phyloP scores from a whole-genome alignment of 1,140 invertebrate species.

The Harlomillsia oculata region DNA sequence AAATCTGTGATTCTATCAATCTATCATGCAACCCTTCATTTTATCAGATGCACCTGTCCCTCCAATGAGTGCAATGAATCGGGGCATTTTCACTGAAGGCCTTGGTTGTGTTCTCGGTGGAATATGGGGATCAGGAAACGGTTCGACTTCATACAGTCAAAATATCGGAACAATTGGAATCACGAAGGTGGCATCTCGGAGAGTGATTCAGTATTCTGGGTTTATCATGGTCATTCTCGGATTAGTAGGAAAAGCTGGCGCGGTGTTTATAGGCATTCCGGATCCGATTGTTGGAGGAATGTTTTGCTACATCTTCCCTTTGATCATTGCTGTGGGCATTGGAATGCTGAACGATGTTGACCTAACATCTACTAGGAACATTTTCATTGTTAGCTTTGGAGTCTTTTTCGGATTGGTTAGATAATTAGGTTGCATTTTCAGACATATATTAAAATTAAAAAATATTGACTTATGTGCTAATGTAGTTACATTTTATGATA shows the following conservation, averaged over 20 bases:
- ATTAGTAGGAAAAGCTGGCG: constrained; percentile 69
- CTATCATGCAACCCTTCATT: no score
- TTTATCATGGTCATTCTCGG: constrained; percentile 67
- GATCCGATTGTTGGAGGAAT: constrained; percentile 12
- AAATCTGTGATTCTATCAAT: constrained; percentile 36
- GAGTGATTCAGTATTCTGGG: constrained; percentile 68
- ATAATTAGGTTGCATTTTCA: neutral
- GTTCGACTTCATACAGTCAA: constrained; percentile 70
- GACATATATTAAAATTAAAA: neutral
- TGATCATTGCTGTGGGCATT: constrained; percentile 51
- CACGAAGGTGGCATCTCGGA: constrained; percentile 20
- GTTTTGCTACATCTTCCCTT: constrained; percentile 31
- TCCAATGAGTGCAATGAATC: constrained; percentile 60
- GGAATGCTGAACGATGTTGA: constrained; percentile 65
- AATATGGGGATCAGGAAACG: constrained; percentile 44
- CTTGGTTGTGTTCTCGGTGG: constrained; percentile 71
- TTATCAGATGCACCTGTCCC: constrained; percentile 69
- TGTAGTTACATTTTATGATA: no score
- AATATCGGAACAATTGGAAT: constrained; percentile 66
- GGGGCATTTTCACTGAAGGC: constrained; percentile 74
- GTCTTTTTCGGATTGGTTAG: constrained; percentile 68
- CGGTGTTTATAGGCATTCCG: constrained; percentile 76
- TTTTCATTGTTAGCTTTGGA: constrained; percentile 76
- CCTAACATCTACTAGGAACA: constrained; percentile 66
- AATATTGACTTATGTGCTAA: neutral